Percentiles rank a stretch among this genome's conserved stretches.
These are phyloP conservation scores for Daktulosphaira vitifoliae DNA, from an alignment of 1,140 invertebrate genomes.

Conservation along the genomic window DNA sequence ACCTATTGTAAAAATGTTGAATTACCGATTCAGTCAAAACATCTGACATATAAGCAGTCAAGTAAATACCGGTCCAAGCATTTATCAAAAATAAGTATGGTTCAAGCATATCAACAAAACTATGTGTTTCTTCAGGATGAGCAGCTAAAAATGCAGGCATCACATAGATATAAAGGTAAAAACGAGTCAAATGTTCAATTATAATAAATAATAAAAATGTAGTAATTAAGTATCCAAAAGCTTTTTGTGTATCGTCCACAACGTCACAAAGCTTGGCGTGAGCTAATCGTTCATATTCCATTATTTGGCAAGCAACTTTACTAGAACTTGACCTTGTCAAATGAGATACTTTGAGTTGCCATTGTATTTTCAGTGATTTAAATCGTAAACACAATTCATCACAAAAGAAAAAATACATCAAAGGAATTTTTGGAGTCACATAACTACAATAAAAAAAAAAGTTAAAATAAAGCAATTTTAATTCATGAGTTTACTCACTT, in stretches of 20 bases:
- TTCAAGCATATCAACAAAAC: not conserved
- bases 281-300: constrained; percentile 15
- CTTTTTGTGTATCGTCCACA: not conserved
- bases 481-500: too few species aligned
- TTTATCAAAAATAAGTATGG: not conserved
- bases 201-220: constrained; percentile 14
- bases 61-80: constrained; percentile 12
- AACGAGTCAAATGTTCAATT: constrained; percentile 10
- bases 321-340: not conserved
- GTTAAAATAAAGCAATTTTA: too few species aligned
- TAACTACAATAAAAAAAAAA: not conserved
- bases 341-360: constrained; percentile 1
- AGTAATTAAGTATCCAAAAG: constrained; percentile 3
- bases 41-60: constrained; percentile 17
- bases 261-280: constrained; percentile 21
- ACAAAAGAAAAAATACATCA: constrained; percentile 14
- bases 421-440: constrained; percentile 12
- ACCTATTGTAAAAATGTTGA: too few species aligned
- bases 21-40: constrained; percentile 10
- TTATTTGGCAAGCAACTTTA: not conserved
- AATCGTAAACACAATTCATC: constrained; percentile 16
- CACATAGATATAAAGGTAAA: constrained; percentile 18
- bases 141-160: not conserved
- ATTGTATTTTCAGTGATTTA: constrained; percentile 3
- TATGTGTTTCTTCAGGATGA: not conserved